Evolutionary conservation across 2,888 invertebrate genomes (phyloP).

Genomic region (Sarcophaga rosellei): DNA sequence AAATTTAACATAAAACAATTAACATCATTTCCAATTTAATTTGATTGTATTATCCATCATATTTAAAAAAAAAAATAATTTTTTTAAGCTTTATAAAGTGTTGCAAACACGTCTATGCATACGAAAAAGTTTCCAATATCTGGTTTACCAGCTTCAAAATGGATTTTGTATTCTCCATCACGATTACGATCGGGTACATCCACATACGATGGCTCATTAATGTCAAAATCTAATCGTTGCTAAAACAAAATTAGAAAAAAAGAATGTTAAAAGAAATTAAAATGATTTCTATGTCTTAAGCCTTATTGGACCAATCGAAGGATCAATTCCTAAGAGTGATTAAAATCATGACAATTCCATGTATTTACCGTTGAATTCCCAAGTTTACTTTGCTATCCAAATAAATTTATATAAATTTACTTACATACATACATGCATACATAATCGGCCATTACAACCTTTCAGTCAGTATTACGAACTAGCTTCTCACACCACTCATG

Average conservation of each 20-base stretch:
- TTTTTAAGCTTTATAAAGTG: too few relatives aligned
- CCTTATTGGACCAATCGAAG: too few relatives aligned
- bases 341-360: too few relatives aligned
- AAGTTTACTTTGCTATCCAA: too few relatives aligned
- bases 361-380: too few relatives aligned
- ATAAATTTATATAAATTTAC: not conserved
- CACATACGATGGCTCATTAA: not conserved
- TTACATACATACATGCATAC: too few relatives aligned
- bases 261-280: not conserved
- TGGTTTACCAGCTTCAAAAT: not conserved
- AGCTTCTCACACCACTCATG: too few relatives aligned
- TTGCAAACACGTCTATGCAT: not conserved
- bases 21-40: too few relatives aligned
- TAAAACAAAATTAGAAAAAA: not conserved
- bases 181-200: not conserved
- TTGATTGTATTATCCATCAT: not conserved
- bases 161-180: conserved; percentile 1
- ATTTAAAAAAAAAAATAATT: not conserved
- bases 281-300: not conserved
- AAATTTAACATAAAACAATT: too few relatives aligned
- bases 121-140: not conserved
- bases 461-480: too few relatives aligned
- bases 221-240: not conserved
- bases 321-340: too few relatives aligned
- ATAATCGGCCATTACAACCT: too few relatives aligned